Evolutionary conservation across 2,113 vertebrate genomes (phyloP), one percentile per base, ranked within the genome.

Genomic region (Prionailurus viverrinus): DNA sequence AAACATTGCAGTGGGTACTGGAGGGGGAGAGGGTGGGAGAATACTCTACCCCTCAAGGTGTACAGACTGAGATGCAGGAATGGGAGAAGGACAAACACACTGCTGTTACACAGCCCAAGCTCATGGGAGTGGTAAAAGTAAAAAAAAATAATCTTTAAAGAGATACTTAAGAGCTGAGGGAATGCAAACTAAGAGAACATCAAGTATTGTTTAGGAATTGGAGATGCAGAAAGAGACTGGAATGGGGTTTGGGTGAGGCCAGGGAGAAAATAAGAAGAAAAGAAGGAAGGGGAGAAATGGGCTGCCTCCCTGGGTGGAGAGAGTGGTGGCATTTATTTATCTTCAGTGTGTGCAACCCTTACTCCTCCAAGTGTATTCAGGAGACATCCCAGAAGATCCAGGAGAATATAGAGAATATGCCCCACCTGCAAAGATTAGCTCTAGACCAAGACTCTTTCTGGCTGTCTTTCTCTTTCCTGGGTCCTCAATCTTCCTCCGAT

Each of bases 261-360:
- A 65, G 25, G 13, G 29, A 27, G 41, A 69, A 19, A 39, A 31
- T 11, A 31, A 76, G 13, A n/a, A 85, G 63, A 23, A 73, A 74
- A 58, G 63, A 27, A n/a, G 25, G 16, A 55, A 41, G 31, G 25
- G 19, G 55, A 63, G 25, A 58, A 58, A 27, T 0, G 33, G 39
- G 25, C 55, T 74, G n/a, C 31, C 15, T 61, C 58, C 11, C 25
- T 68, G 33, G 13, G 65, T 27, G 31, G 11, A 89, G 11, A 89
- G 9, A 8, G 4, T 19, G 14, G 31, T 0, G 1, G 14, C 16
- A 63, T 63, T 82, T 74, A 41, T 74, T 85, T 6, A 7, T 27
- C 29, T 18, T 16, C 4, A 18, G n/a, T 53, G 55, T 66, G 36
- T 16, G 63, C 0, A 0, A 9, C 7, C 13, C 39, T 33, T 45